Evolutionary conservation across 2,113 vertebrate species (phyloP), one percentile per base, ranked within the genome.

Genomic region (Gallinago paraguaiae): DNA sequence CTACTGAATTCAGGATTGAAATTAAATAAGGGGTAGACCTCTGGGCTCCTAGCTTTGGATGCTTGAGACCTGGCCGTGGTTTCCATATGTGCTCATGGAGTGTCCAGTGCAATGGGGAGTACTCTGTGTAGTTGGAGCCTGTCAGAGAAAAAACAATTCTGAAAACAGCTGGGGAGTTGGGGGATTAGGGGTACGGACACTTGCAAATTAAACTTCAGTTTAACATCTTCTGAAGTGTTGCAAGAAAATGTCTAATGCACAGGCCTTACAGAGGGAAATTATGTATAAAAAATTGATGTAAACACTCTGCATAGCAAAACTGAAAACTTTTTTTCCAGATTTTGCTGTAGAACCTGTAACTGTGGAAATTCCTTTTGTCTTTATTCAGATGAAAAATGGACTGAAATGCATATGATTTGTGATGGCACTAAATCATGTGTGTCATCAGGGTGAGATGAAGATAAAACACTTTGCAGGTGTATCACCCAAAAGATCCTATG

Each of bases 151-250:
- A 89, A 84, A 24, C 14, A 45, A 18, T 25, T 82, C 41, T 39
- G 4, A 57, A 43, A 82, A 35, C 6, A 31, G 2, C 0, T 0
- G 20, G 46, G 46, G 46, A 22, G 22, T 3, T 3, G 28, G 14
- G 2, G 24, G 4, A 22, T 7, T 24, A 22, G 11, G 46, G 46
- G 46, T 22, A 48, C 10, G 5, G 46, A 48, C 11, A n/a, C n/a
- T 71, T 57, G 50, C 17, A 82, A 54, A 37, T 37, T 81, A 78
- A 88, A 81, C 28, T 17, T 63, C 17, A 46, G 3, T 68, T 89
- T 82, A 91, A 30, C 19, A 16, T 70, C 10, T 53, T 82, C 63
- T 33, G 37, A 75, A 54, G 39, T 33, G 10, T 53, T 48, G 6
- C 35, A 88, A 67, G 19, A 17, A n/a, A 59, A 72, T 41, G 22